phyloP scores from a whole-genome alignment of 2,113 vertebrate species.

The Talpa occidentalis region DNA sequence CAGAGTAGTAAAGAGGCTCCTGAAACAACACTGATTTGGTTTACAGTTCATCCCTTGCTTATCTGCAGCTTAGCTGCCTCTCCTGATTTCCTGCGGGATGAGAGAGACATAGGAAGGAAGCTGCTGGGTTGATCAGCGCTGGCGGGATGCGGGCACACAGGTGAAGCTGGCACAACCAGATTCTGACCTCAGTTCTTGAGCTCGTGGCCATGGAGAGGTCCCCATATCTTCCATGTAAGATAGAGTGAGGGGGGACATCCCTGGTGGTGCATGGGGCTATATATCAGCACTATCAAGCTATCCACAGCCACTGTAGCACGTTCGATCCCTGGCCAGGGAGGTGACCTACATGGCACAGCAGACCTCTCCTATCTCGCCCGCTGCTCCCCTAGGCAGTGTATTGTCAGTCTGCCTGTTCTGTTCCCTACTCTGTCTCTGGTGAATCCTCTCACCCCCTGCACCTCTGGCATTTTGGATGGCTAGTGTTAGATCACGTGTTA shows the following conservation, averaged over 20 bases:
- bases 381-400: too few species aligned
- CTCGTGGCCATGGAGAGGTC: neutral
- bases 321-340: too few species aligned
- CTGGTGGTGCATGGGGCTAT: too few species aligned
- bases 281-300: too few species aligned
- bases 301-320: too few species aligned
- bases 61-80: neutral
- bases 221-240: neutral
- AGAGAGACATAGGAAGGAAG: neutral
- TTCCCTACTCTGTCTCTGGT: too few species aligned
- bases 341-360: too few species aligned
- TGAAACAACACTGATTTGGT: neutral
- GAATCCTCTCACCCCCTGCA: too few species aligned
- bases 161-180: neutral
- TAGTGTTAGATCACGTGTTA: neutral
- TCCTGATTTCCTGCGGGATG: neutral
- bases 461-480: neutral
- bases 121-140: neutral
- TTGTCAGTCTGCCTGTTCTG: too few species aligned
- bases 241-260: neutral
- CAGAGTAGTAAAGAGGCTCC: constrained; percentile 43
- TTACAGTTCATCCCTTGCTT: constrained; percentile 23
- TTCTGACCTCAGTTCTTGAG: neutral
- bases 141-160: neutral
- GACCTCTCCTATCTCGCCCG: too few species aligned